These are phyloP conservation scores for Zootoca vivipara DNA, from an alignment of 2,113 vertebrate genomes.

Conservation along the genomic window DNA sequence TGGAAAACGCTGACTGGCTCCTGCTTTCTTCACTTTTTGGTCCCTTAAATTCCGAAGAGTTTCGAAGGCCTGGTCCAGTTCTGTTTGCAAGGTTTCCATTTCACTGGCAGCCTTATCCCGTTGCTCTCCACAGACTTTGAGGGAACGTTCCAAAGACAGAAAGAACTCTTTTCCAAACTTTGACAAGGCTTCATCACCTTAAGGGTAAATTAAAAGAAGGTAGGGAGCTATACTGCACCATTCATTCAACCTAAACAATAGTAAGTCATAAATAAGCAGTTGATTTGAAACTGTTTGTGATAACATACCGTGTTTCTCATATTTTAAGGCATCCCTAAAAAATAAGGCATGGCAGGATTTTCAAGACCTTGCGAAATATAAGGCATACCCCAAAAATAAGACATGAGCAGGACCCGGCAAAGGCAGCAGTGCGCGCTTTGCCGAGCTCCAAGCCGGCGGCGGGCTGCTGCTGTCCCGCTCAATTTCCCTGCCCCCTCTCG, in stretches of 20 bases:
- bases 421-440: too few relatives aligned
- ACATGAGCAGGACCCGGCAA: too few relatives aligned
- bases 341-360: too few relatives aligned
- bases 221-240: constrained; percentile 31
- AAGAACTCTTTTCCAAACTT: constrained; percentile 64
- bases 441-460: too few relatives aligned
- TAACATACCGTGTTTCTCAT: too few relatives aligned
- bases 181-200: constrained; percentile 61
- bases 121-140: constrained; percentile 60
- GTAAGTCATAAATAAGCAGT: constrained; percentile 28
- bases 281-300: not conserved
- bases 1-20: constrained; percentile 17
- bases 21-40: constrained; percentile 38
- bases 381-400: too few relatives aligned
- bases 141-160: constrained; percentile 52
- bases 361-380: too few relatives aligned
- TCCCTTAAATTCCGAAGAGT: constrained; percentile 53
- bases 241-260: constrained; percentile 22
- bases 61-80: constrained; percentile 50
- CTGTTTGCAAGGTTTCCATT: constrained; percentile 47
- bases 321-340: too few relatives aligned
- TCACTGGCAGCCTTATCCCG: constrained; percentile 54
- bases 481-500: too few relatives aligned
- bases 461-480: too few relatives aligned
- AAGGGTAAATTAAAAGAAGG: constrained; percentile 33